Base-by-base conservation (phyloP, 2,888 invertebrate genomes). In the Peribatodes rhomboidaria region DNA sequence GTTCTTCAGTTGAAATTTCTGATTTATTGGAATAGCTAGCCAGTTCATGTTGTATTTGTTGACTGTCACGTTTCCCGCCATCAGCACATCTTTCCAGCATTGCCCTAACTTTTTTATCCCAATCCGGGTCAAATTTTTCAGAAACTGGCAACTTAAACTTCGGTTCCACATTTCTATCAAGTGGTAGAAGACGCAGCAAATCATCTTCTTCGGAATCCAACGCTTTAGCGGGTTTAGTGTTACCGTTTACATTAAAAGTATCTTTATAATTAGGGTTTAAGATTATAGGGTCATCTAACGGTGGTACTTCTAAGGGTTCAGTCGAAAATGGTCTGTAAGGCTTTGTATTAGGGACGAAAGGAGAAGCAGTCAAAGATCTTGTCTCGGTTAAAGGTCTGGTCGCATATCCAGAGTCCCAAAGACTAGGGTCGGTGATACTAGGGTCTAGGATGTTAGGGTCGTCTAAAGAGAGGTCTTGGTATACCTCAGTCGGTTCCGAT, bases 401-500 rank as follows among this genome's bases (percentile, higher is more conserved):
- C 2, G 16, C 35, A 37, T 64, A 64, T 1, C 59, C 64, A 11
- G 70, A 69, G 42, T 69, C 71, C 41, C 49, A 69, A 9, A 61
- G 42, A 27, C 61, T 62, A 31, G 52, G 58, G 41, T 57, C 68
- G 13, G 53, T 66, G 42, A 57, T 46, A n/a, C 53, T 68, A n/a
- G 72, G 63, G 47, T 69, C 67, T 46, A 68, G 52, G 33, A 60
- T 41, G 33, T 47, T 60, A 18, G 62, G 62, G 49, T 62, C 57
- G 33, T 61, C 54, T 14, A 56, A 54, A 57, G 59, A 67, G 16
- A 69, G 65, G 14, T 70, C 68, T 7, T n/a, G 64, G 35, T 69
- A 62, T 89, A 89, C 89, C 89, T 91, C 90, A 86, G 86, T 86
- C 39, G 88, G 86, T 75, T 86, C 84, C 73, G 85, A 89, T 81